These are phyloP conservation scores for Siniperca obscura DNA, from an alignment of 2,797 vertebrate genomes.

Conservation along the genomic window DNA sequence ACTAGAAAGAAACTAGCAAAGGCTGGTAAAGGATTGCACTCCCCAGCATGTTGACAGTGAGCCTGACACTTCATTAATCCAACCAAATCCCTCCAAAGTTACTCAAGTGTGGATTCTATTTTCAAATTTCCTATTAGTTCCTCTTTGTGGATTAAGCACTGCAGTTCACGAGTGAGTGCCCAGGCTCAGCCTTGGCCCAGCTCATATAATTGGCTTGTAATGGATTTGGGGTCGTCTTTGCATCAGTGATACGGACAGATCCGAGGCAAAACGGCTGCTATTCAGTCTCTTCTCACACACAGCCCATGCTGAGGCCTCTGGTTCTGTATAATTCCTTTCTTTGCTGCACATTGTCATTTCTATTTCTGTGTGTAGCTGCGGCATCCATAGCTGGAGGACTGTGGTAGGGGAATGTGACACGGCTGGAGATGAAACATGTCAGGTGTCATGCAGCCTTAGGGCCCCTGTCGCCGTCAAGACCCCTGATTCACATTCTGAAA, in stretches of 20 bases:
- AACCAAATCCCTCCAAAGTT: constrained; percentile 85
- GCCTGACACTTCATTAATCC: constrained; percentile 87
- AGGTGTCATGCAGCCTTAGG: constrained; percentile 82
- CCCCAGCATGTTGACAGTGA: constrained; percentile 83
- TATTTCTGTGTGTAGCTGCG: constrained; percentile 59
- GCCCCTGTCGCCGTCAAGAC: constrained; percentile 60
- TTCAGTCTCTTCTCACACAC: constrained; percentile 50
- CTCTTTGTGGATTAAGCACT: constrained; percentile 86
- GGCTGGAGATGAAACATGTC: constrained; percentile 83
- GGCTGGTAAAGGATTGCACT: constrained; percentile 82
- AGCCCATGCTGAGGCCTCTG: constrained; percentile 51
- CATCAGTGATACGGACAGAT: constrained; percentile 81
- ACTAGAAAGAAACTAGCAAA: constrained; percentile 68
- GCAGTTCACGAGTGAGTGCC: constrained; percentile 81
- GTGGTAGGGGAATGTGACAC: constrained; percentile 70
- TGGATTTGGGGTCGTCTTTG: constrained; percentile 84
- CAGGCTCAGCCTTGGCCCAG: constrained; percentile 72
- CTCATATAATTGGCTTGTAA: constrained; percentile 86
- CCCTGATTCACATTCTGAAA: constrained; percentile 68
- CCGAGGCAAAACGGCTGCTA: constrained; percentile 69
- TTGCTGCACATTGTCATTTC: constrained; percentile 69
- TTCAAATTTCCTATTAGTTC: constrained; percentile 87
- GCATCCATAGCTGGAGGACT: constrained; percentile 66
- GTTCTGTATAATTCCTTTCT: constrained; percentile 67
- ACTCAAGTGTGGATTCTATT: constrained; percentile 87